Percentiles rank a stretch among this genome's conserved stretches.
Evolutionary conservation across 1,140 invertebrate species (phyloP).

Genomic region (Cotesia chilonis): DNA sequence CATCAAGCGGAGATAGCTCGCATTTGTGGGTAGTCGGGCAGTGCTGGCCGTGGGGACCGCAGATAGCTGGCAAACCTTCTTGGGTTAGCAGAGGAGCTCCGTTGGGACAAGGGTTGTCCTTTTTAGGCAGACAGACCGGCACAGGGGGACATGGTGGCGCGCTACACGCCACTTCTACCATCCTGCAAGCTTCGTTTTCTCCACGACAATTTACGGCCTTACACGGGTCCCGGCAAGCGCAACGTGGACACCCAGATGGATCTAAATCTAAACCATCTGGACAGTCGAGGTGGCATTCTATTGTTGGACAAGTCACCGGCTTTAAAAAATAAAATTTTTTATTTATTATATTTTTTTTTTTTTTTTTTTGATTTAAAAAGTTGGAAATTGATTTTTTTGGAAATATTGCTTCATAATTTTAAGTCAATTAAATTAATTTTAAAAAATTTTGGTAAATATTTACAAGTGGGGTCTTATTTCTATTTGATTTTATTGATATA

Average conservation of each 20-base stretch:
- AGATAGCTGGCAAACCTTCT: conserved; percentile 70
- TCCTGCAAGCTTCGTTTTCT: conserved; percentile 74
- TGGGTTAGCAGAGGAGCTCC: conserved; percentile 71
- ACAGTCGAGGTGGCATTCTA: conserved; percentile 73
- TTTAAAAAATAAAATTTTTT: conserved; percentile 13
- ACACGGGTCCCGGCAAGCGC: conserved; percentile 82
- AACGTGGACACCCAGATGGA: conserved; percentile 73
- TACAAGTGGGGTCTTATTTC: too few relatives aligned
- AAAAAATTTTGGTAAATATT: too few relatives aligned
- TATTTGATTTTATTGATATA: too few relatives aligned
- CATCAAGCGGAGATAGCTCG: conserved; percentile 80
- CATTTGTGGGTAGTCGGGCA: conserved; percentile 88
- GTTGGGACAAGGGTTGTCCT: conserved; percentile 78
- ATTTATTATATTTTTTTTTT: too few relatives aligned
- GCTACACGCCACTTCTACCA: conserved; percentile 67
- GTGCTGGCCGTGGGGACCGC: conserved; percentile 76
- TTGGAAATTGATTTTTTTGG: too few relatives aligned
- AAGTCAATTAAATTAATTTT: too few relatives aligned
- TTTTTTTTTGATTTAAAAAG: too few relatives aligned
- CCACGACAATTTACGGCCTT: conserved; percentile 75
- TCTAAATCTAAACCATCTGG: conserved; percentile 76
- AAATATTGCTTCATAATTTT: too few relatives aligned
- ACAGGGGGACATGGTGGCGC: conserved; percentile 76
- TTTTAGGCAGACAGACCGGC: conserved; percentile 79
- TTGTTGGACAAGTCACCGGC: conserved; percentile 69